Base-by-base conservation (phyloP, 2,888 invertebrate species). In the Eupithecia subumbrata region DNA sequence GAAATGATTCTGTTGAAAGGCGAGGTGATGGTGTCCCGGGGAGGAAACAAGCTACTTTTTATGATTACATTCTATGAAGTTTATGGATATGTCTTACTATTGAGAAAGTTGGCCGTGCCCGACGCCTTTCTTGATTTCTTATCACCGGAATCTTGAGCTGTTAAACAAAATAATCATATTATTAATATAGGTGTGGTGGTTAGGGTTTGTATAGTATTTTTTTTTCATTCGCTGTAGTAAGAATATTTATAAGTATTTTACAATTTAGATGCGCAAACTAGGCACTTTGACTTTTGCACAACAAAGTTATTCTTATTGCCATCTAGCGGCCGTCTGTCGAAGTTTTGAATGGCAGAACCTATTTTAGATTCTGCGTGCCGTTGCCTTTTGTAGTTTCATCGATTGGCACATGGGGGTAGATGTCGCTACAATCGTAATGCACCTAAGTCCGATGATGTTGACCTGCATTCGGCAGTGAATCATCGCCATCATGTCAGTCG, bases 111-210 rank as follows among this genome's bases (percentile, higher is more conserved):
- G 56, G 90, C 85, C 12, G 90, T 83, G 77, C 88, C 87, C 78
- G 92, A 90, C 60, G 92, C 79, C 84, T 95, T 95, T 76, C 91
- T 86, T 9, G 90, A 90, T 78, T 95, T 95, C 89, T 93, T 94
- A 69, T 95, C 95, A 68, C 82, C 86, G 73, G 90, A 92, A 85
- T 95, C 88, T 91, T 93, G 85, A 82, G 88, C 94, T 95, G 86
- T 5, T 7, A 69, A 68, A 74, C 43, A 80, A 75, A 80, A 77
- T 74, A 60, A 45, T 7, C 12, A 25, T 14, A 22, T 25, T 25
- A 56, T 56, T 22, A 56, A 0, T 22, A 56, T 11, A 3, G 56
- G 9, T 22, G 12, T 22, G 9, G 52, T 48, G 8, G 5, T 18
- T 14, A 14, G 1, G 16, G 45, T 45, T 45, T 52, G 52, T n/a